Evolutionary conservation across 2,113 vertebrate species (phyloP).

Genomic region (Alectura lathami): DNA sequence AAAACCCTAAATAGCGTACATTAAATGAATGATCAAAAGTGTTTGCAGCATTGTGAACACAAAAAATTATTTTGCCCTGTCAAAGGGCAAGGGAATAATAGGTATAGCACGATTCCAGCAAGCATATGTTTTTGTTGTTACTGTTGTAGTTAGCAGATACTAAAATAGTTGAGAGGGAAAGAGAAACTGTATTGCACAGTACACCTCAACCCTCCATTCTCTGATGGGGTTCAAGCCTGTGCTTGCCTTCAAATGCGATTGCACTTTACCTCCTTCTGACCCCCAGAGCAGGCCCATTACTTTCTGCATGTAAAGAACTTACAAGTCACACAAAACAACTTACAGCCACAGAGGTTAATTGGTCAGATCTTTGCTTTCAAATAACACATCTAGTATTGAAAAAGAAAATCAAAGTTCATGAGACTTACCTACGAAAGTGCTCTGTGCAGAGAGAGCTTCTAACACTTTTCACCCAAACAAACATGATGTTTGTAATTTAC

Average conservation of each 20-base stretch:
- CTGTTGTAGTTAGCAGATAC: background rate
- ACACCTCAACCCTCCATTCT: background rate
- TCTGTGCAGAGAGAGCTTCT: background rate
- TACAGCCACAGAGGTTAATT: background rate
- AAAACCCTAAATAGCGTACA: background rate
- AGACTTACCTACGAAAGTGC: background rate
- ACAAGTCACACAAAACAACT: background rate
- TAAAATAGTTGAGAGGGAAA: background rate
- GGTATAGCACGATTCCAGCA: background rate
- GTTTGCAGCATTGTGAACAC: background rate
- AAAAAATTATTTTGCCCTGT: background rate
- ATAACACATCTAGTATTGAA: background rate
- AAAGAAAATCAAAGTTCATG: background rate
- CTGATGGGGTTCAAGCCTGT: background rate
- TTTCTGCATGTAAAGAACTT: background rate
- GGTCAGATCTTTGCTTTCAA: background rate
- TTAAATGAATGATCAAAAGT: background rate
- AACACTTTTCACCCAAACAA: background rate
- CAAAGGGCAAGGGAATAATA: background rate
- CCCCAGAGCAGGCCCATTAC: background rate
- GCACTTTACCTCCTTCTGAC: background rate
- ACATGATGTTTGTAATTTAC: background rate
- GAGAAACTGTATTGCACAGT: fast-evolving
- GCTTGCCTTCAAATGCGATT: background rate
- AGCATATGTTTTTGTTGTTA: background rate